Base-by-base conservation (phyloP, 1,140 invertebrate genomes). In the Homalodisca vitripennis region DNA sequence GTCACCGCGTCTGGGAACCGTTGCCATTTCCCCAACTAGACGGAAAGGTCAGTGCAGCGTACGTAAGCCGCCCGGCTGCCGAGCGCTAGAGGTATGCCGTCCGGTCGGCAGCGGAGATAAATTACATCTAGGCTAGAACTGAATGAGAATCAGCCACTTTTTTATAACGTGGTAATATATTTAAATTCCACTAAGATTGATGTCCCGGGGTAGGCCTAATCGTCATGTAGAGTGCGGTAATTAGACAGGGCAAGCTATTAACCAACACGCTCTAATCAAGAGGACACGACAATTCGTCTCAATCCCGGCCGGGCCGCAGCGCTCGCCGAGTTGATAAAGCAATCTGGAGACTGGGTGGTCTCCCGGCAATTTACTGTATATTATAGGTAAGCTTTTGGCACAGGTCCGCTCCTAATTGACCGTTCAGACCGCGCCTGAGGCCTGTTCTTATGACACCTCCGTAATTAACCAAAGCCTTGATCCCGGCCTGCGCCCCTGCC, bases 321-420 rank as follows among this genome's bases (percentile, higher is more conserved):
- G n/a, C n/a, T n/a, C 10, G 24, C 2, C 24, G 12, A 31, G 55
- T 34, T 46, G 62, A 64, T 64, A 64, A 64, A 64, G 62, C 62
- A 64, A 64, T 64, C 62, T 13, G 3, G 6, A 3, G 10, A n/a
- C 55, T n/a, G 24, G 55, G 55, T 60, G 55, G 55, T 60, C 55
- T 24, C 22, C 2, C 14, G 55, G 55, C 55, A 60, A 60, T 60
- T 60, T 60, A 60, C 55, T 60, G 55, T 60, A 60, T 60, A 60
- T 60, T 60, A 60, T 60, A 60, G 55, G 55, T 60, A 60, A 60
- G 55, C 55, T 60, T 60, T 60, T 60, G 55, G 55, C 55, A 60
- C 55, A 60, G 55, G 55, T 60, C 29, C 26, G 22, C 22, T 2
- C 55, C 55, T 60, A 60, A 60, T 60, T 60, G 55, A 26, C 2